Percentiles rank a stretch among this genome's conserved stretches.
Evolutionary conservation across 2,113 vertebrate genomes (phyloP).

Genomic region (Entelurus aequoreus): DNA sequence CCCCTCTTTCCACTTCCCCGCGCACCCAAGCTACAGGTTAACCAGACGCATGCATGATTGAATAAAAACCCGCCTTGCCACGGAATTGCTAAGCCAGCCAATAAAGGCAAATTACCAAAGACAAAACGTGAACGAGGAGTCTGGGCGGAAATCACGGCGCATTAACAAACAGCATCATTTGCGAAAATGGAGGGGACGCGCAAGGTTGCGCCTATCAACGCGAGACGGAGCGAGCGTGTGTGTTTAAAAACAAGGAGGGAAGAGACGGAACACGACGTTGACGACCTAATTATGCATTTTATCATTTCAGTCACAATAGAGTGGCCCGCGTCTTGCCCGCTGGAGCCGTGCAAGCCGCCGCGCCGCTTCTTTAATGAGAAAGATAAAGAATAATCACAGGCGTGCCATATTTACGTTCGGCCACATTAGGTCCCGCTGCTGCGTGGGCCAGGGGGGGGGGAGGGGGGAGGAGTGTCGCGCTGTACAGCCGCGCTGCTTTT

Average conservation of each 20-base stretch:
- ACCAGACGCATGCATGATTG: conserved; percentile 59
- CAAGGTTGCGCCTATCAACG: conserved; percentile 53
- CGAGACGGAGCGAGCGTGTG: conserved; percentile 44
- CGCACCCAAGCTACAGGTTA: conserved; percentile 58
- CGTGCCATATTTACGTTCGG: conserved; percentile 66
- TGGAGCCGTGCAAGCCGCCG: conserved; percentile 75
- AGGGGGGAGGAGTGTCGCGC: too few relatives aligned
- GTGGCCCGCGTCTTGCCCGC: conserved; percentile 57
- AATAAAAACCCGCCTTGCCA: conserved; percentile 59
- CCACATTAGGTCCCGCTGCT: conserved; percentile 46
- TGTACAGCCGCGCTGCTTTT: conserved; percentile 1
- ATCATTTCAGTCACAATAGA: conserved; percentile 76
- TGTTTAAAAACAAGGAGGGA: conserved; percentile 11
- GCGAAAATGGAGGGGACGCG: conserved; percentile 50
- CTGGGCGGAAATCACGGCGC: conserved; percentile 44
- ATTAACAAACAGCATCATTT: conserved; percentile 64
- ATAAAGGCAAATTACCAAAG: conserved; percentile 66
- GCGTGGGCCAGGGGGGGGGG: conserved; percentile 1
- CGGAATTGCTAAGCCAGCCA: conserved; percentile 62
- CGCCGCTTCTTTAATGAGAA: conserved; percentile 74
- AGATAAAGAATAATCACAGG: conserved; percentile 76
- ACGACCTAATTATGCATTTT: conserved; percentile 72
- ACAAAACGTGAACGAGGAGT: conserved; percentile 21
- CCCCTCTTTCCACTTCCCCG: conserved; percentile 32
- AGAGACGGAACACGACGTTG: conserved; percentile 60